A percentile compares a stretch with the other conserved stretches of the same genome.
These are phyloP conservation scores for Mactra quadrangularis DNA, from an alignment of 1,140 invertebrate species.

Conservation along the genomic window DNA sequence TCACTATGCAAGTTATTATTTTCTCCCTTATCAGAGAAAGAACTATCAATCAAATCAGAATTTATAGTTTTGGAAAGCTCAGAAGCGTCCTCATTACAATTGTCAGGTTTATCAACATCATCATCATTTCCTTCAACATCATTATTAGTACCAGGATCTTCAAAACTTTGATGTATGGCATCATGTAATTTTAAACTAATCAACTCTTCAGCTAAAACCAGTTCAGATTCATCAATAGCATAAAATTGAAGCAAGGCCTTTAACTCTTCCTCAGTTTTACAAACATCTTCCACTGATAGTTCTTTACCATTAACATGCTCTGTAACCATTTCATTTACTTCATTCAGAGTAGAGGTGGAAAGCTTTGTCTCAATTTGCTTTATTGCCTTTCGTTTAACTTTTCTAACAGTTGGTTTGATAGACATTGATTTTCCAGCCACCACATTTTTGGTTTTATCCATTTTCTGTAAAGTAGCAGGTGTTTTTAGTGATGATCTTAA, in stretches of 20 bases:
- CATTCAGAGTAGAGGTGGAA: neutral
- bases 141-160: slow-evolving; percentile 3
- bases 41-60: no score
- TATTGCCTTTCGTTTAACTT: slow-evolving; percentile 30
- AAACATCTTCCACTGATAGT: slow-evolving; percentile 20
- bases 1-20: no score
- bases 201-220: slow-evolving; percentile 44
- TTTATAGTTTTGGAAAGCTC: no score
- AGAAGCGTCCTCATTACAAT: no score
- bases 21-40: no score
- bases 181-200: slow-evolving; percentile 36
- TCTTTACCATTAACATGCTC: slow-evolving; percentile 42
- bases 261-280: slow-evolving; percentile 39
- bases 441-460: slow-evolving; percentile 5
- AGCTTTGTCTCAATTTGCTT: slow-evolving; percentile 28
- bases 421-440: neutral
- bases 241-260: slow-evolving; percentile 43
- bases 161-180: slow-evolving; percentile 21
- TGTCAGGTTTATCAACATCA: neutral
- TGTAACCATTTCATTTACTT: slow-evolving; percentile 47
- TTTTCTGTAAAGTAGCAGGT: slow-evolving; percentile 14
- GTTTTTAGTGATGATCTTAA: slow-evolving; percentile 38
- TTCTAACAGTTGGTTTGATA: slow-evolving; percentile 19
- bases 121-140: neutral
- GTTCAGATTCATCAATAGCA: slow-evolving; percentile 14